Conservation (phyloP, 2,113 vertebrate genomes). For the Cyprinodon tularosa region DNA sequence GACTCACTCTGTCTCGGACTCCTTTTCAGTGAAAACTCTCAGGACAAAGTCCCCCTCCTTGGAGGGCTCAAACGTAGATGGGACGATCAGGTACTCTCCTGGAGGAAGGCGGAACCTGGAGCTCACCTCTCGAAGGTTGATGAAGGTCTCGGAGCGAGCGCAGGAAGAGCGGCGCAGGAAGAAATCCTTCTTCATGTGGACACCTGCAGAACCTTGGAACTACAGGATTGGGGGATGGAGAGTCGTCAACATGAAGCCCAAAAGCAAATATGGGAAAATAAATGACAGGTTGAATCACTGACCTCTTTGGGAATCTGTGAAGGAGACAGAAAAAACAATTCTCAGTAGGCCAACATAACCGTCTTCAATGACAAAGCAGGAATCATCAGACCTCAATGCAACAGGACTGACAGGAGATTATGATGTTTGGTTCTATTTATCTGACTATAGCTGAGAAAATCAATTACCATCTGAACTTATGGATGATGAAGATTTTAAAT, state of each 20-base stretch:
- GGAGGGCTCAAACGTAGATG: slow-evolving; percentile 89
- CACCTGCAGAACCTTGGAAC: slow-evolving; percentile 69
- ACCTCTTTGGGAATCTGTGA: slow-evolving; percentile 86
- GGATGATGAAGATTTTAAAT: no score
- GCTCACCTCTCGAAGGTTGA: slow-evolving; percentile 91
- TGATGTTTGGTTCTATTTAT: not conserved
- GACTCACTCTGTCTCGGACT: slow-evolving; percentile 81
- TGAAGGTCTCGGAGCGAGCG: slow-evolving; percentile 89
- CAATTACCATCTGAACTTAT: not conserved
- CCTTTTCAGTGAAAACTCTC: slow-evolving; percentile 91
- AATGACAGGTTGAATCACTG: not conserved
- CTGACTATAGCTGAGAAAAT: not conserved
- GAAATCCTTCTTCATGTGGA: slow-evolving; percentile 91
- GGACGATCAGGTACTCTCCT: slow-evolving; percentile 88
- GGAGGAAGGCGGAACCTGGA: slow-evolving; percentile 84
- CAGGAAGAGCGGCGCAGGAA: slow-evolving; percentile 84
- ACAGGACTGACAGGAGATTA: not conserved
- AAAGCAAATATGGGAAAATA: accelerated
- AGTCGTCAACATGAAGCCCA: accelerated
- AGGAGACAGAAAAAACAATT: not conserved
- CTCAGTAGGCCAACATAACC: not conserved
- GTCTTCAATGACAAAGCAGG: not conserved
- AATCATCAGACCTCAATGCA: not conserved
- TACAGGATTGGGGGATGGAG: slow-evolving; percentile 31
- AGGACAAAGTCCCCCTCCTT: slow-evolving; percentile 89